A percentile compares a stretch with the other conserved stretches of the same genome.
phyloP scores from a whole-genome alignment of 2,113 vertebrate genomes.

The Cyphomyrus discorhynchus region DNA sequence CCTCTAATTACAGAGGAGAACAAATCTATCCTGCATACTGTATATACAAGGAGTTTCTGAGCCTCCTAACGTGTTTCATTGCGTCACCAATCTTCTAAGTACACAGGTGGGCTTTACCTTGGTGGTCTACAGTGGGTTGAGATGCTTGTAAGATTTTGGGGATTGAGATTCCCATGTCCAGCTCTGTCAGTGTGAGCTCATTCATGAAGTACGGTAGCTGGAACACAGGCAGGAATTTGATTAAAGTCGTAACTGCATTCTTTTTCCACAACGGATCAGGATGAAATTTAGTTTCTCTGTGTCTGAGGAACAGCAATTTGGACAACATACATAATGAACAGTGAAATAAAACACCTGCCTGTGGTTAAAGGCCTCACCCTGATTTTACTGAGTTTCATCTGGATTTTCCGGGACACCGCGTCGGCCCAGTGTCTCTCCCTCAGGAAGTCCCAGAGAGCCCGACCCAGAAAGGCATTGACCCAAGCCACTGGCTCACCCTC shows the following conservation, averaged over 20 bases:
- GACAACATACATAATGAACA: too few relatives aligned
- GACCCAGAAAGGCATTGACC: slow-evolving; percentile 90
- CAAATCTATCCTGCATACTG: neutral
- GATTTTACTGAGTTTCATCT: slow-evolving; percentile 99
- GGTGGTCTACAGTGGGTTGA: slow-evolving; percentile 83
- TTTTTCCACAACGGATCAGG: neutral
- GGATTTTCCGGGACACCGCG: slow-evolving; percentile 93
- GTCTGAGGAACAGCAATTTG: neutral
- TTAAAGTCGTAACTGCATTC: neutral
- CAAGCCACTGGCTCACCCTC: slow-evolving; percentile 80
- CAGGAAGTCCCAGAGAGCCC: slow-evolving; percentile 97
- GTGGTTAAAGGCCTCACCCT: slow-evolving; percentile 65
- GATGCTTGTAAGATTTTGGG: slow-evolving; percentile 90
- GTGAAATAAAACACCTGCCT: neutral
- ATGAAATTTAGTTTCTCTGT: neutral
- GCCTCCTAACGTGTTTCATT: neutral
- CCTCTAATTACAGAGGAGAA: neutral
- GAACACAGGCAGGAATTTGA: neutral
- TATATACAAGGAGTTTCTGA: neutral
- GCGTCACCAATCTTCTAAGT: neutral
- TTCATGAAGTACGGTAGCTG: slow-evolving; percentile 98
- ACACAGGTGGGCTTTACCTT: slow-evolving; percentile 65
- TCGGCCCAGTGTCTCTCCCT: slow-evolving; percentile 95
- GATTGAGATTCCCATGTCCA: slow-evolving; percentile 94
- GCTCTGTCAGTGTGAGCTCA: slow-evolving; percentile 88